phyloP scores from a whole-genome alignment of 2,113 vertebrate genomes.

The Lasiurus cinereus region DNA sequence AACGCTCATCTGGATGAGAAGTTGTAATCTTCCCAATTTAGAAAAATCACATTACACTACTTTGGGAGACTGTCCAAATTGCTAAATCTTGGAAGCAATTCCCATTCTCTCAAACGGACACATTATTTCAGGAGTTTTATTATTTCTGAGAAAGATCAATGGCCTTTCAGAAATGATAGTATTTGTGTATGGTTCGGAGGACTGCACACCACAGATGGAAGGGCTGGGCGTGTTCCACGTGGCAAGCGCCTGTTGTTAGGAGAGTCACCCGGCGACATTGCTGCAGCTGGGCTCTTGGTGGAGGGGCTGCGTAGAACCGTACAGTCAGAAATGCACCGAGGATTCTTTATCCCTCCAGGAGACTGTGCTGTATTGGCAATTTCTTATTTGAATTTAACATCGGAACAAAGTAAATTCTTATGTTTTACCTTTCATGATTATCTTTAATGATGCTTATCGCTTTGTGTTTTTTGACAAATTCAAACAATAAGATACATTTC shows the following conservation, averaged over 20 bases:
- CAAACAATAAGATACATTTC: neutral
- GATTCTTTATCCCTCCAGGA: neutral
- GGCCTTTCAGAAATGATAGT: slow-evolving; percentile 29
- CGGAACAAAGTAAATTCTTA: neutral
- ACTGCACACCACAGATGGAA: neutral
- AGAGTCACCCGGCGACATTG: neutral
- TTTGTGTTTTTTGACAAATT: neutral
- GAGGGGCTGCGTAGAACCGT: rapidly evolving
- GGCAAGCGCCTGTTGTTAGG: neutral
- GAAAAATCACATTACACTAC: slow-evolving; percentile 66
- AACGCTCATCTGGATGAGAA: slow-evolving; percentile 67
- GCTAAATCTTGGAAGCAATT: slow-evolving; percentile 59
- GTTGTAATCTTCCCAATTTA: slow-evolving; percentile 59
- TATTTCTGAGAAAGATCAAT: slow-evolving; percentile 54
- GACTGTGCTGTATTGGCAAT: neutral
- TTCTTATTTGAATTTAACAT: neutral
- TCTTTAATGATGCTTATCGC: neutral
- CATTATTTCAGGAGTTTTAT: slow-evolving; percentile 70
- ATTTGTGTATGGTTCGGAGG: slow-evolving; percentile 16
- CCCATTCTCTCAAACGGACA: slow-evolving; percentile 42
- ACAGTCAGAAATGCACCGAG: neutral
- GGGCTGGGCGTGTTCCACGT: neutral
- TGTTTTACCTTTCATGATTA: neutral
- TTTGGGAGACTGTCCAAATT: slow-evolving; percentile 65
- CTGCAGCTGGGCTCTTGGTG: neutral